Evolutionary conservation across 2,797 vertebrate species (phyloP).

Genomic region (Silurus aristotelis): DNA sequence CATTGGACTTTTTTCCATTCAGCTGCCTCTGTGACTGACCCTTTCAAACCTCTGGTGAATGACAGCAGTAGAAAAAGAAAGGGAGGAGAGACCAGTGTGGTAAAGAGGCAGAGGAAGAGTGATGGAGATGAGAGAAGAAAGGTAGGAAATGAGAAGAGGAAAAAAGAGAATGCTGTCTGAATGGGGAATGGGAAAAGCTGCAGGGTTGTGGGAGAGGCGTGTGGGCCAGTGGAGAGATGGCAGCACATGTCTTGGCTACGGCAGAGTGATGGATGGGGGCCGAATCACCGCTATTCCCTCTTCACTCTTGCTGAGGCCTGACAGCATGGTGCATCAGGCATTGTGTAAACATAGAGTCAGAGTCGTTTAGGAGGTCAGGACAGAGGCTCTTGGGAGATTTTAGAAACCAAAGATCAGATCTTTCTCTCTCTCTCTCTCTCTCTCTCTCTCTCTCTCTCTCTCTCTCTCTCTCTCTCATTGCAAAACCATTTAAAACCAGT

Average conservation of each 20-base stretch:
- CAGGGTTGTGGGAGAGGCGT: constrained; percentile 39
- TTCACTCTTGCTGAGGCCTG: constrained; percentile 46
- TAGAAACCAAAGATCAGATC: constrained; percentile 27
- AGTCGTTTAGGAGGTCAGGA: constrained; percentile 49
- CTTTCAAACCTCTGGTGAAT: constrained; percentile 42
- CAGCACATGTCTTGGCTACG: constrained; percentile 38
- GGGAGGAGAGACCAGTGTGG: constrained; percentile 33
- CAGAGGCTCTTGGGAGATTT: constrained; percentile 32
- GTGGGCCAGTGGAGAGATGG: constrained; percentile 32
- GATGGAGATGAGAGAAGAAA: constrained; percentile 55
- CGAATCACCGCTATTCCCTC: constrained; percentile 51
- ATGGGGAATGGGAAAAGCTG: constrained; percentile 43
- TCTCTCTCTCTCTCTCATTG: not conserved
- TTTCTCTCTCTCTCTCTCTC: not conserved
- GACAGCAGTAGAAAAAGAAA: constrained; percentile 48
- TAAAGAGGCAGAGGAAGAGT: constrained; percentile 45
- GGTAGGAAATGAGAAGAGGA: constrained; percentile 59
- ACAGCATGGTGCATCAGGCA: constrained; percentile 49
- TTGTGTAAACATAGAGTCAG: constrained; percentile 58
- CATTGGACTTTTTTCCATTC: constrained; percentile 34
- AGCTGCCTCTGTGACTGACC: constrained; percentile 39
- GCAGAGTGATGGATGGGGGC: constrained; percentile 57
- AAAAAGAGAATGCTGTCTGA: constrained; percentile 46
- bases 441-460: constrained; percentile 1
- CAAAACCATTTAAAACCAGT: constrained; percentile 16